Evolutionary conservation across 1,140 invertebrate species (phyloP), one percentile per base, ranked within the genome.

Genomic region (Heliconius melpomene): DNA sequence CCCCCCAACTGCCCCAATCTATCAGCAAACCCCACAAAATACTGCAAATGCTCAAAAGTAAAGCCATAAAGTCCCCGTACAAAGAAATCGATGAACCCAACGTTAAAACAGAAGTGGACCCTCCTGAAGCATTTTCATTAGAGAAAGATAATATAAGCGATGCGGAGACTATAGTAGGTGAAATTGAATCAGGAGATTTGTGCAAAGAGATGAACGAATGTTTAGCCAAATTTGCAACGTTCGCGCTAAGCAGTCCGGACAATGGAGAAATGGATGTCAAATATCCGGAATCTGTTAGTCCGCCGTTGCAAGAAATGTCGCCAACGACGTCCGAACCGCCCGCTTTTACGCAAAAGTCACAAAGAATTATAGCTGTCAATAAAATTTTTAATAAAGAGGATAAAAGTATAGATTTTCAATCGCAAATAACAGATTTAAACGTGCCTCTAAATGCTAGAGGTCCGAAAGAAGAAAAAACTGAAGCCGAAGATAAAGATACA

Each of bases 161-260:
- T 66, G 86, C 92, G 0, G 93, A 94, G 72, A 94, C 93, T 0
- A 89, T 94, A 38, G 93, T 94, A 7, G 92, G 90, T 0, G 91
- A 94, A 38, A 92, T 90, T 40, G 91, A 92, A 32, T 79, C 84
- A 7, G 85, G 77, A 0, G 90, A 93, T 60, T 78, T 93, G 16
- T 90, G 89, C 72, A 92, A 91, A 72, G 91, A 93, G 52, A 93
- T 93, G 91, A 93, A 93, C 38, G 90, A 92, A 11, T 94, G 93
- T 83, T 79, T 94, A 2, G 90, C 88, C 0, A 93, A 93, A 66
- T 94, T 93, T 23, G 91, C 91, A 0, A 93, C 90, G 76, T 93
- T 94, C 71, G 93, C 90, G 0, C 81, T 94, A 0, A 92, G 84
- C 40, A 87, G 72, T 60, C 75, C 82, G 0, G 90, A 92, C 29